These are phyloP conservation scores for Cheilosia grossa DNA, from an alignment of 2,888 invertebrate species.

Conservation along the genomic window DNA sequence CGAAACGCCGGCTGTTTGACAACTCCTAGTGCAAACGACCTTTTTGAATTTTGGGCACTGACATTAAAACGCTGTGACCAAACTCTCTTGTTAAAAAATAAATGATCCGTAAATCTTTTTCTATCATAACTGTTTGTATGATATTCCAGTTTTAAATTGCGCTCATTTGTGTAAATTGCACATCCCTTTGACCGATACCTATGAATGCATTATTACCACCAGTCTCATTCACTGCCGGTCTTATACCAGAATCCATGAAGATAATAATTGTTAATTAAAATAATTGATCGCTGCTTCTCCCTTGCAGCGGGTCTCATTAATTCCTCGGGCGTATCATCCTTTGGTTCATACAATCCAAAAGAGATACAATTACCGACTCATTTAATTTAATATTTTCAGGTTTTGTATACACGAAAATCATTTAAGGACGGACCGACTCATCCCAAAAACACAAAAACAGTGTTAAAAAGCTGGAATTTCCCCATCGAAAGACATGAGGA, in stretches of 20 bases:
- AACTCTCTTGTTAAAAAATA: too few relatives aligned
- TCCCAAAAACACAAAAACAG: conserved; percentile 18
- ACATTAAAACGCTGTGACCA: too few relatives aligned
- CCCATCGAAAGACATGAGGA: neutral
- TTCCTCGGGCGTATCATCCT: conserved; percentile 39
- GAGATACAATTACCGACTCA: conserved; percentile 36
- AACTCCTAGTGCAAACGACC: too few relatives aligned
- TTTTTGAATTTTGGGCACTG: too few relatives aligned
- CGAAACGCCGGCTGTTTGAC: too few relatives aligned
- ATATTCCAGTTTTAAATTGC: too few relatives aligned
- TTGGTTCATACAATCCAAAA: neutral
- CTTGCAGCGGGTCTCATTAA: conserved; percentile 25
- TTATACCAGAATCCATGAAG: conserved; percentile 11
- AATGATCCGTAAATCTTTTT: too few relatives aligned
- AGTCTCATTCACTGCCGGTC: conserved; percentile 17
- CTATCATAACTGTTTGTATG: too few relatives aligned
- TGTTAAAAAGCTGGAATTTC: conserved; percentile 31
- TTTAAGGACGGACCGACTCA: conserved; percentile 35
- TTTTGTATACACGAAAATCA: conserved; percentile 18
- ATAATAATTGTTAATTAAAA: conserved; percentile 62
- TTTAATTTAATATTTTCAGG: conserved; percentile 65
- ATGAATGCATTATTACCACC: conserved; percentile 44
- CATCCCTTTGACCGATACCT: conserved; percentile 15
- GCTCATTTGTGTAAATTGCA: too few relatives aligned
- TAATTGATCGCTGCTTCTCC: conserved; percentile 50